Base-by-base conservation (phyloP, 1,140 invertebrate species). In the Pseudomyrmex gracilis region DNA sequence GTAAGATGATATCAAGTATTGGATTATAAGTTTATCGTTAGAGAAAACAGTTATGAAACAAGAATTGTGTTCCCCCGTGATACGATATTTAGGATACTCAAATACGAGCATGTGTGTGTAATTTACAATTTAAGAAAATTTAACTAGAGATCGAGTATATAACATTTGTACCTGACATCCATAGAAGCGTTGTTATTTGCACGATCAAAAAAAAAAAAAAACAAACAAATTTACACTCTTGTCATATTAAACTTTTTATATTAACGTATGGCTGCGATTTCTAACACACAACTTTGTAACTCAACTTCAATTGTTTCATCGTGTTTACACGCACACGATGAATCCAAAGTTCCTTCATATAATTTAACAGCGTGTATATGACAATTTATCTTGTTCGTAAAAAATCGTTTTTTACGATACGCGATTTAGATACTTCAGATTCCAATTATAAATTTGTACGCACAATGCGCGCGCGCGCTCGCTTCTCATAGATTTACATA, bases 111-210 rank as follows among this genome's bases (percentile, higher is more conserved):
- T 85, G 64, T 22, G 61, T 67, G 58, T 17, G 22, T 77, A 61
- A 17, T 77, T 66, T 53, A 47, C 45, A 34, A 34, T 7, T 34
- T 34, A 34, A 34, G 34, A 13, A 89, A 78, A 85, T 64, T 86
- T 86, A 77, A 82, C 63, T 86, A 74, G 60, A 84, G 77, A 87
- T 34, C 83, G 76, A 67, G 71, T 91, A 89, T 91, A 89, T 89
- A 90, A 91, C 85, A 92, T 92, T 92, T 91, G 91, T 92, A 93
- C 91, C 91, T 93, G 90, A 92, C 91, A 91, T 90, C 87, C 83
- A 85, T 88, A 86, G 74, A 13, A 89, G 60, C 73, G 82, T 88
- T 92, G 82, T 88, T 92, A 68, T 71, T 89, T 84, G 67, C 15
- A 76, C 17, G 15, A 78, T 85, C 70, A 58, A 66, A 82, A 82